These are phyloP conservation scores for Athene cunicularia DNA, from an alignment of 2,113 vertebrate genomes.

Conservation along the genomic window DNA sequence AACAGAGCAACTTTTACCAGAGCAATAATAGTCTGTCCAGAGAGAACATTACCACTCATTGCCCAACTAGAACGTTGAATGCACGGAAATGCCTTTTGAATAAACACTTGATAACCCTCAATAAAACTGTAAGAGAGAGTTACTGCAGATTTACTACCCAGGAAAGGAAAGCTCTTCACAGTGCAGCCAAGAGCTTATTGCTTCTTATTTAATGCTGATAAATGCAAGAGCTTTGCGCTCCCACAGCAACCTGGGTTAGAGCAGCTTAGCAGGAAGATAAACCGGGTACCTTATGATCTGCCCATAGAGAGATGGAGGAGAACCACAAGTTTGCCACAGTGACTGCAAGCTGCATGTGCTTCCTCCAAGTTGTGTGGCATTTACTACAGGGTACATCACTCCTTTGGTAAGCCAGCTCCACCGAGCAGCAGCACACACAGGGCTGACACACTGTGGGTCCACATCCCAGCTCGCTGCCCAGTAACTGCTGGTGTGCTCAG, in stretches of 20 bases:
- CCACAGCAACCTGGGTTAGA: background rate
- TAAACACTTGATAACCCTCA: slow-evolving; percentile 61
- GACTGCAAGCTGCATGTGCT: background rate
- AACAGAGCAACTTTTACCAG: background rate
- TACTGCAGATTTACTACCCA: slow-evolving; percentile 46
- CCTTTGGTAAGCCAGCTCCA: background rate
- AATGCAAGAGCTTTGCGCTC: background rate
- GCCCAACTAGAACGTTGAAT: slow-evolving; percentile 19
- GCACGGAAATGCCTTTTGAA: slow-evolving; percentile 56
- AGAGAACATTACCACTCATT: slow-evolving; percentile 21
- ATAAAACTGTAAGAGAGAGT: slow-evolving; percentile 44
- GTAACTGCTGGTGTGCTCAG: background rate
- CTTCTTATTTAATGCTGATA: slow-evolving; percentile 6
- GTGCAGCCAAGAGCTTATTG: background rate
- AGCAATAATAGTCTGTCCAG: background rate
- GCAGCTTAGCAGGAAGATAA: background rate
- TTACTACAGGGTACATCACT: background rate
- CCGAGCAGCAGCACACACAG: accelerated
- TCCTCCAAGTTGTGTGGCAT: background rate
- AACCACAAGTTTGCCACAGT: background rate
- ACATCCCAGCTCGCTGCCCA: background rate
- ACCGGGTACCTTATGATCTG: background rate
- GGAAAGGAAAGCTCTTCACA: slow-evolving; percentile 13
- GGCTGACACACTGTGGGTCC: accelerated
- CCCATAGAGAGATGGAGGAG: background rate